These are phyloP conservation scores for Cetoscarus ocellatus DNA, from an alignment of 2,797 vertebrate genomes.

Conservation along the genomic window DNA sequence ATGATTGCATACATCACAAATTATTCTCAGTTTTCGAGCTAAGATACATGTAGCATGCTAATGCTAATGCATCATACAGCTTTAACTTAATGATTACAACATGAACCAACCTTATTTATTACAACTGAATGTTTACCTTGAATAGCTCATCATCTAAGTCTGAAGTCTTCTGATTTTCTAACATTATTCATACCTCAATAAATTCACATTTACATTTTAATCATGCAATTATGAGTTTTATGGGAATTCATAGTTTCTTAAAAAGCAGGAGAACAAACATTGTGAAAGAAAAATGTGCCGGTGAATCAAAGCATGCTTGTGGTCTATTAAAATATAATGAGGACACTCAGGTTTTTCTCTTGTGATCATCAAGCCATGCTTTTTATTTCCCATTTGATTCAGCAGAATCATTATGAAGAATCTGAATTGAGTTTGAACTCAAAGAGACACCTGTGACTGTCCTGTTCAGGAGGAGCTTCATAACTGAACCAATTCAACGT, in stretches of 20 bases:
- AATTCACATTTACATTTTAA: neutral
- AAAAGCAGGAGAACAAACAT: neutral
- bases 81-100: too few species aligned
- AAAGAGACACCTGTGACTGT: slow-evolving; percentile 45
- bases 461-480: slow-evolving; percentile 26
- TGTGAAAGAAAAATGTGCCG: neutral
- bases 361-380: slow-evolving; percentile 15
- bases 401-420: slow-evolving; percentile 10
- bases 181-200: slow-evolving; percentile 2
- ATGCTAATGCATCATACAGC: too few species aligned
- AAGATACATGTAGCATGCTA: too few species aligned
- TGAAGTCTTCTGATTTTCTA: neutral
- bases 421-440: slow-evolving; percentile 12
- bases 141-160: neutral
- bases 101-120: too few species aligned
- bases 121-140: too few species aligned
- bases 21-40: too few species aligned
- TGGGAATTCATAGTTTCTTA: slow-evolving; percentile 3
- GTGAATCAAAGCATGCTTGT: neutral
- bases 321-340: neutral
- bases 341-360: neutral
- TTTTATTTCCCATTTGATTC: slow-evolving; percentile 20
- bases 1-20: too few species aligned
- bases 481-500: neutral
- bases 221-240: slow-evolving; percentile 4